Evolutionary conservation across 30 jellyfish, hydroid and myxozoan species (phyloP).

Genomic region (Pelagia noctiluca): DNA sequence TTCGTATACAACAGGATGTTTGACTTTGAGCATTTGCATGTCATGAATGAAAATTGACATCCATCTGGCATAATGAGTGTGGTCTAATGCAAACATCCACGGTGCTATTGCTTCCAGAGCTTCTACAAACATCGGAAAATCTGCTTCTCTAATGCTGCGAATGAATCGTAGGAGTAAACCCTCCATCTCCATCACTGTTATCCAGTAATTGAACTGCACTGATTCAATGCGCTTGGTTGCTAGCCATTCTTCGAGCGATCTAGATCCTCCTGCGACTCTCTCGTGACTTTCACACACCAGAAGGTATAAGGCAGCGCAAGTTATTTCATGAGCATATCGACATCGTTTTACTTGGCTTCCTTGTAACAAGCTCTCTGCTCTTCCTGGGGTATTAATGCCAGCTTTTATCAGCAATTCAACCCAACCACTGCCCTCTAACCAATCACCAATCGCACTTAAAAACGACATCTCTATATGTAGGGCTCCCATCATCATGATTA

Average conservation of each 20-base stretch:
- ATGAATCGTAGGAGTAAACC: not conserved
- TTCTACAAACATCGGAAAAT: slow-evolving; percentile 16
- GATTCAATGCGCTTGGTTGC: not conserved
- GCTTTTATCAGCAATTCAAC: not conserved
- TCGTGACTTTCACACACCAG: not conserved
- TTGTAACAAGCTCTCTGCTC: slow-evolving; percentile 12
- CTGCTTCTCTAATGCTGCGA: slow-evolving; percentile 23
- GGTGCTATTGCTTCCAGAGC: slow-evolving; percentile 9
- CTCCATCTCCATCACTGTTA: slow-evolving; percentile 6
- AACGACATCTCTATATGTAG: slow-evolving; percentile 24
- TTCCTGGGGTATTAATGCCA: slow-evolving; percentile 1
- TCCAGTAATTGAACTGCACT: not conserved
- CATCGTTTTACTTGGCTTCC: slow-evolving; percentile 8
- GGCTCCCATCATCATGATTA: slow-evolving; percentile 20
- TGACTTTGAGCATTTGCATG: not conserved
- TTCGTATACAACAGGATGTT: slow-evolving; percentile 2
- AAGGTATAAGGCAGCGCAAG: slow-evolving; percentile 44
- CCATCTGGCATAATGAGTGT: slow-evolving; percentile 37
- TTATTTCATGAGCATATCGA: slow-evolving; percentile 3
- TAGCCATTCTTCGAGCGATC: not conserved
- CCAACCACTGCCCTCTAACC: slow-evolving; percentile 29
- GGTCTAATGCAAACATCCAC: slow-evolving; percentile 47
- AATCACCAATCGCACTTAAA: slow-evolving; percentile 24
- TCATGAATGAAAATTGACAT: slow-evolving; percentile 16
- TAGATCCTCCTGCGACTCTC: not conserved